Evolutionary conservation across 2,797 vertebrate genomes (phyloP).

Genomic region (Leptodactylus fallax): DNA sequence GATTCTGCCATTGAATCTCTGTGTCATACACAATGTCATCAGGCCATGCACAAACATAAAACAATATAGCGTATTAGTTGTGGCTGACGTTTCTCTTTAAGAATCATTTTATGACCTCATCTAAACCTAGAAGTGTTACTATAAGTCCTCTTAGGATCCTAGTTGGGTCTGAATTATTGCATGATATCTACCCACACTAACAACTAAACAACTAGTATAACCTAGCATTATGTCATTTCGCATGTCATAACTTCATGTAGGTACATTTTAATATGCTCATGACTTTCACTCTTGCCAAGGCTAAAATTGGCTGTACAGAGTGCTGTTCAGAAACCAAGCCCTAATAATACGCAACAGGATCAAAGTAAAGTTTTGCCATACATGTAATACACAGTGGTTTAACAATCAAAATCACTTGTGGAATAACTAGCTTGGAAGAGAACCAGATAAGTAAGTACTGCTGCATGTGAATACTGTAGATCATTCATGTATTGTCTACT

Average conservation of each 20-base stretch:
- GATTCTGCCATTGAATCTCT: background rate
- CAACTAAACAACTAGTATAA: background rate
- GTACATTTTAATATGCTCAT: background rate
- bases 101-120: background rate
- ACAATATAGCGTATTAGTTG: background rate
- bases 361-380: background rate
- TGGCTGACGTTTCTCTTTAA: background rate
- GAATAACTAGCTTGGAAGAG: background rate
- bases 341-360: background rate
- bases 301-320: background rate
- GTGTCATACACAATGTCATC: background rate
- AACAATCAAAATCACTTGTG: background rate
- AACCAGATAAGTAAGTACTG: background rate
- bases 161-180: background rate
- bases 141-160: too few relatives aligned
- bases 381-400: background rate
- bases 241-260: background rate
- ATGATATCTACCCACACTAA: background rate
- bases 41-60: background rate
- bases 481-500: background rate
- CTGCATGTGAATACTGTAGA: background rate
- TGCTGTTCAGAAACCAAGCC: background rate
- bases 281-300: background rate
- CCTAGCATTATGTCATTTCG: background rate
- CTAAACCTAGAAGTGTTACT: background rate